Conservation (phyloP, 1,140 invertebrate species). For the Pararge aegeria region DNA sequence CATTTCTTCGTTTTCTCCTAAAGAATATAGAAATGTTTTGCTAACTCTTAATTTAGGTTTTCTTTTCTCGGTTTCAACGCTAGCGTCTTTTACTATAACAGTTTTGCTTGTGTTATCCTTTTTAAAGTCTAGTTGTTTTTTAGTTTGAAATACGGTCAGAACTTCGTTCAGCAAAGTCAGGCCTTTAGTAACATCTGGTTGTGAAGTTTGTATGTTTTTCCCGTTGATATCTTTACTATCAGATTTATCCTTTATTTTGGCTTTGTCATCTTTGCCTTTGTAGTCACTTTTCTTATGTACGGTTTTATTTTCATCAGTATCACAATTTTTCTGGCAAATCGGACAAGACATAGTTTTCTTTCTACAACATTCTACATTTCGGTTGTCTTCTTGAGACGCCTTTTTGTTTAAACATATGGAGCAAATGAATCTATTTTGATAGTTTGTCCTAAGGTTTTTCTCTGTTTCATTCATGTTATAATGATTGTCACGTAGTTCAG, state of each 20-base stretch:
- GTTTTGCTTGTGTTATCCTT: conserved; percentile 31
- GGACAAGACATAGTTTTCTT: conserved; percentile 43
- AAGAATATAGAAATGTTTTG: conserved; percentile 45
- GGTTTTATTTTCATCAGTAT: conserved; percentile 20
- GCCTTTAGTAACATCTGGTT: conserved; percentile 46
- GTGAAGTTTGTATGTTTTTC: conserved; percentile 46
- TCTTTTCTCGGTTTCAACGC: conserved; percentile 37
- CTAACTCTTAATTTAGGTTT: conserved; percentile 40
- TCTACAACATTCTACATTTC: conserved; percentile 29
- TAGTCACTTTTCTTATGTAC: conserved; percentile 10
- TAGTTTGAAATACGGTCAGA: conserved; percentile 57
- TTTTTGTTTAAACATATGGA: conserved; percentile 53
- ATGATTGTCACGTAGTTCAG: conserved; percentile 13
- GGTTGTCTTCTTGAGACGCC: conserved; percentile 25
- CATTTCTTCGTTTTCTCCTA: conserved; percentile 32
- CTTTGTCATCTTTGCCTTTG: not conserved
- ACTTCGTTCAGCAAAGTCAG: conserved; percentile 61
- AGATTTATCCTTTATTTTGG: not conserved
- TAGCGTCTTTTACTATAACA: conserved; percentile 45
- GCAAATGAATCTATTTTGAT: conserved; percentile 49
- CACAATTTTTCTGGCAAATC: conserved; percentile 36
- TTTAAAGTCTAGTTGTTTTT: conserved; percentile 42
- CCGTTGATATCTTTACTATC: conserved; percentile 13
- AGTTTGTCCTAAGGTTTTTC: conserved; percentile 13
- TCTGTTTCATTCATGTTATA: conserved; percentile 36